Percentiles rank a stretch among this genome's conserved stretches.
phyloP scores from a whole-genome alignment of 1,140 invertebrate species.

The Nasonia giraulti region DNA sequence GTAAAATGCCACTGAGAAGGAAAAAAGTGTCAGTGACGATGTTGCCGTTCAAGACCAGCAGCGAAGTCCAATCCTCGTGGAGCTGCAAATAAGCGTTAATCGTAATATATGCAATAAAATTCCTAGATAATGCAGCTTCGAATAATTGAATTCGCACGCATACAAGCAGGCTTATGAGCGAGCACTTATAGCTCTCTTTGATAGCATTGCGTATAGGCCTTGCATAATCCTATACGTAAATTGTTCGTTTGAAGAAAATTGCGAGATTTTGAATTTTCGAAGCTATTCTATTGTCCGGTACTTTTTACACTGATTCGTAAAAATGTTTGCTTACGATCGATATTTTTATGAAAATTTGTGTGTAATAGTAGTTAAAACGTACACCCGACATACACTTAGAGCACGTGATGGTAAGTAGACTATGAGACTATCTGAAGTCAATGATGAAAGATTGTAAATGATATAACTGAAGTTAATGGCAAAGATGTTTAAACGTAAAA shows the following conservation, averaged over 20 bases:
- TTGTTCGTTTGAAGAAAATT: neutral
- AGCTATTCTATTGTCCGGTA: neutral
- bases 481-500: no score
- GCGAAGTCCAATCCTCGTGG: slow-evolving; percentile 62
- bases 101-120: neutral
- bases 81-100: slow-evolving; percentile 52
- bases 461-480: no score
- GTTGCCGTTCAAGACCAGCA: slow-evolving; percentile 69
- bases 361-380: no score
- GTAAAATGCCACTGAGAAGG: slow-evolving; percentile 73
- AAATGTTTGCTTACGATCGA: no score
- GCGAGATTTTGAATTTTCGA: neutral
- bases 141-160: neutral
- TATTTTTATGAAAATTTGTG: no score
- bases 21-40: slow-evolving; percentile 77
- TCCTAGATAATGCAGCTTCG: neutral
- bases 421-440: no score
- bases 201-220: neutral
- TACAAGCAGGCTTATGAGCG: neutral
- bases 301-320: no score
- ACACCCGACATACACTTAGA: no score
- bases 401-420: no score
- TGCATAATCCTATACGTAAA: neutral
- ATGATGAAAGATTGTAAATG: no score
- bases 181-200: neutral